These are phyloP conservation scores for Anas platyrhynchos DNA, from an alignment of 2,113 vertebrate species.

Conservation along the genomic window DNA sequence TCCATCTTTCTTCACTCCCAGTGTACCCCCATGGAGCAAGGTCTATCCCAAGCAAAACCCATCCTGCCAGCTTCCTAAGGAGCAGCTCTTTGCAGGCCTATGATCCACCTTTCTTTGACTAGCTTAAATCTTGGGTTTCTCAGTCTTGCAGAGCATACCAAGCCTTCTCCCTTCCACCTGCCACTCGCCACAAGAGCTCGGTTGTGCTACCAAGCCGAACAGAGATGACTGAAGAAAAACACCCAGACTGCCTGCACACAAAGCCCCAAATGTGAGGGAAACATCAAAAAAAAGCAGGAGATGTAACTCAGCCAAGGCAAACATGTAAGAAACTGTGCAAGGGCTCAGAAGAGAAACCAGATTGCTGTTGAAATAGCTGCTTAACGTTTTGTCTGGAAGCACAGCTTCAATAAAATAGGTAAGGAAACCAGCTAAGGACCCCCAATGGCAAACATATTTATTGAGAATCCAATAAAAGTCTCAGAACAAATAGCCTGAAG, in stretches of 20 bases:
- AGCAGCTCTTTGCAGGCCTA: neutral
- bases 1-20: neutral
- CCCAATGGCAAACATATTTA: conserved; percentile 77
- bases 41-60: neutral
- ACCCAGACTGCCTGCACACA: conserved; percentile 19
- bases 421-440: conserved; percentile 77
- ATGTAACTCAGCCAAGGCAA: conserved; percentile 74
- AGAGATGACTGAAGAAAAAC: conserved; percentile 9
- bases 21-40: neutral
- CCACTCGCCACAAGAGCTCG: conserved; percentile 28
- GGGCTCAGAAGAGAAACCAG: conserved; percentile 75
- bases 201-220: conserved; percentile 45
- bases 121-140: neutral
- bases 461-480: conserved; percentile 81
- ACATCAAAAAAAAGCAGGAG: conserved; percentile 15
- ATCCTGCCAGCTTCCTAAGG: rapidly evolving
- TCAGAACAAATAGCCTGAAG: conserved; percentile 78
- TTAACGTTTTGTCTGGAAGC: conserved; percentile 72
- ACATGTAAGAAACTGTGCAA: conserved; percentile 61
- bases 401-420: conserved; percentile 77
- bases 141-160: neutral
- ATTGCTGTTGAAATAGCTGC: conserved; percentile 74
- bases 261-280: conserved; percentile 24
- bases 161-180: conserved; percentile 60
- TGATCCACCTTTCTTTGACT: conserved; percentile 27